Percentiles rank a stretch among this genome's conserved stretches.
Conservation (phyloP, 1,140 invertebrate genomes). For the Trichonephila inaurata region DNA sequence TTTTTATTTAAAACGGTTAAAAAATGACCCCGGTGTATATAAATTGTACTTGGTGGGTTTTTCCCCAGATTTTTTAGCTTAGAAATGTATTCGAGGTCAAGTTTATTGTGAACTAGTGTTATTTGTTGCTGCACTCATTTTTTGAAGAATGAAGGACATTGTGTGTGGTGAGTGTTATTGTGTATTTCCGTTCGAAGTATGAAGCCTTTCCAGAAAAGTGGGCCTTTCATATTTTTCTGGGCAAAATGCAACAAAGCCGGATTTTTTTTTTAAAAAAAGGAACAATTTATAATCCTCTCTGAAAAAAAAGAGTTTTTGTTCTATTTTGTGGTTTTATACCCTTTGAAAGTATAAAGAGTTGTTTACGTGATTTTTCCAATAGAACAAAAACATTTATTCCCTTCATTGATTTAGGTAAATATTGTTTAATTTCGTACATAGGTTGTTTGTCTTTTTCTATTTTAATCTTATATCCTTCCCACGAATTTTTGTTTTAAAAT, state of each 20-base stretch:
- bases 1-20: background rate
- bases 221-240: background rate
- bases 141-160: background rate
- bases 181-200: background rate
- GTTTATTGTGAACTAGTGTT: constrained; percentile 7
- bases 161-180: background rate
- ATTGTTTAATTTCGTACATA: no score
- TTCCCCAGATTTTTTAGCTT: background rate
- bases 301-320: no score
- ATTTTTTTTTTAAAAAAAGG: background rate
- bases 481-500: no score
- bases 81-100: constrained; percentile 21
- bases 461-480: no score
- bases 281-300: no score
- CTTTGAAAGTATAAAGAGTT: no score
- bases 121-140: background rate
- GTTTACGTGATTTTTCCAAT: no score
- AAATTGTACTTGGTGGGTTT: background rate
- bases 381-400: no score
- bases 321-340: no score
- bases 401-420: no score
- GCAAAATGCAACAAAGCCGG: background rate
- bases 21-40: constrained; percentile 26
- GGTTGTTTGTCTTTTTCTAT: no score
- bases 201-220: background rate